Evolutionary conservation across 2,113 vertebrate species (phyloP), one percentile per base, ranked within the genome.

Genomic region (Tyrannus savana): DNA sequence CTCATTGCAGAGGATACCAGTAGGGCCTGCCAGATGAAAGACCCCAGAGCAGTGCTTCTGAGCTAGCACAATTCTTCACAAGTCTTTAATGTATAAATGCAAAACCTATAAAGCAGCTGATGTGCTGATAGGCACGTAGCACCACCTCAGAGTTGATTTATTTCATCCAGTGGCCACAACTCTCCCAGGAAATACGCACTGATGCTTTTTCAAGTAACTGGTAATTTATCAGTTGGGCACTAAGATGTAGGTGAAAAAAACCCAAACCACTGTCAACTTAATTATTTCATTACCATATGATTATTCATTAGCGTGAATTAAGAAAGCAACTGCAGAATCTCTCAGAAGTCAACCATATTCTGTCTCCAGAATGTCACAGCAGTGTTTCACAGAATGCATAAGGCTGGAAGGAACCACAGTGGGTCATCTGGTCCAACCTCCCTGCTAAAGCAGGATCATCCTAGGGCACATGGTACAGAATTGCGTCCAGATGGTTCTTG

Each of bases 1-100:
- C 21, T 69, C 6, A 1, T 6, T 59, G 50, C 50, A 83, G 22
- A 67, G 47, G 24, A 52, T 28, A n/a, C 31, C 2, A 12, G 23
- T 3, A n/a, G 12, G 35, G 52, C 79, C 47, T 63, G 64, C 64
- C 15, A 60, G 33, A 12, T 0, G 2, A 15, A 63, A 39, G 41
- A 4, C 23, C 37, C 23, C 41, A 84, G 17, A 77, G 47, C 42
- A 47, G 22, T 6, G 19, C 31, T 71, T 33, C 52, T 0, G 0
- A 80, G 47, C 24, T 25, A 73, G 18, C 27, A 17, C 14, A 90
- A 22, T 7, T 53, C 73, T 74, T 71, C 59, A 52, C 16, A 69
- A 19, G 12, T 42, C 62, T 90, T 67, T 33, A 72, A 37, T 22
- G 66, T 35, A n/a, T n/a, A 84, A 73, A 84, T 1, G 13, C 21